Evolutionary conservation across 23 tunicate species (phyloP).

Genomic region (Halocynthia roretzi): DNA sequence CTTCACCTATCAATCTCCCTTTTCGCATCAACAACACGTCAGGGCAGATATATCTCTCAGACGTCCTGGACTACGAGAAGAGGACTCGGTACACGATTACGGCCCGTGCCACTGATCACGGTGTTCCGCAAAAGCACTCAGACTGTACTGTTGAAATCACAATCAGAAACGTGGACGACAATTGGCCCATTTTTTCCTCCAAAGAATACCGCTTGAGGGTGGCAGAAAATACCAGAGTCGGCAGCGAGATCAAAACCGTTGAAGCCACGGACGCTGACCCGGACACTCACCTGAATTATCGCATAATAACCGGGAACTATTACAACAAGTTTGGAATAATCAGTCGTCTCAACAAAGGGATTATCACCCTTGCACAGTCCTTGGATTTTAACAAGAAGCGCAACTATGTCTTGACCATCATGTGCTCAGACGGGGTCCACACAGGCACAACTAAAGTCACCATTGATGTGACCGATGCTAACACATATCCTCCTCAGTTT

Average conservation of each 20-base stretch:
- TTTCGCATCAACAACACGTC: constrained; percentile 49
- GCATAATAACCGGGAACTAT: constrained; percentile 37
- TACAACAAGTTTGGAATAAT: constrained; percentile 42
- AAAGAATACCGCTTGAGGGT: constrained; percentile 24
- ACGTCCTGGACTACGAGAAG: constrained; percentile 58
- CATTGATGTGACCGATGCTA: constrained; percentile 63
- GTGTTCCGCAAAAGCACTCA: constrained; percentile 11
- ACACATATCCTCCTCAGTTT: constrained; percentile 62
- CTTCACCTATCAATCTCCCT: background rate
- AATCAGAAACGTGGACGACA: constrained; percentile 71
- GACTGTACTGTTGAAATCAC: constrained; percentile 35
- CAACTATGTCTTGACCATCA: constrained; percentile 30
- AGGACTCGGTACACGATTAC: constrained; percentile 35
- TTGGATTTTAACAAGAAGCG: constrained; percentile 50
- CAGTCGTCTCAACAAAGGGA: constrained; percentile 32
- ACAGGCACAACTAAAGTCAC: constrained; percentile 27
- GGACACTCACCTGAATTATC: constrained; percentile 29
- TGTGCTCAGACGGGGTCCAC: constrained; percentile 48
- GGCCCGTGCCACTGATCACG: constrained; percentile 67
- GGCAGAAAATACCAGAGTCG: constrained; percentile 39
- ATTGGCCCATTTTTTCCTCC: constrained; percentile 54
- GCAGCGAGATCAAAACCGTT: constrained; percentile 24
- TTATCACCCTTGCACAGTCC: constrained; percentile 25
- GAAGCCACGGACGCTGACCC: constrained; percentile 59
- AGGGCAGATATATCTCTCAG: constrained; percentile 38